phyloP scores from a whole-genome alignment of 2,797 vertebrate species.

The Gymnoscopelus braueri region DNA sequence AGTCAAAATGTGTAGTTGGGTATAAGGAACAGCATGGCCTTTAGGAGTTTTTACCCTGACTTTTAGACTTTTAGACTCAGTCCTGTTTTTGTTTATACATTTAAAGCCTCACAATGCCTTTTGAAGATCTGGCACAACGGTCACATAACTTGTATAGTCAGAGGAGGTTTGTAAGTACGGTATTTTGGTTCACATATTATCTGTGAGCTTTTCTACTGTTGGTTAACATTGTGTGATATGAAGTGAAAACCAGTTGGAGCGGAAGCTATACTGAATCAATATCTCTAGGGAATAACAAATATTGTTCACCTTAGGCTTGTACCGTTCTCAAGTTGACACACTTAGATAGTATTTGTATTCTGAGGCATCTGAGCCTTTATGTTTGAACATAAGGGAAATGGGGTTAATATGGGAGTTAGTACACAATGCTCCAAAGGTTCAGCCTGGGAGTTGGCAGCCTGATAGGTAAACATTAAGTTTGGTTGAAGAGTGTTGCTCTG shows the following conservation, averaged over 20 bases:
- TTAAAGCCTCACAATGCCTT: neutral
- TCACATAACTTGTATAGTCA: neutral
- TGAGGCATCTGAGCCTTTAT: no score
- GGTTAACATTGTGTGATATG: slow-evolving; percentile 2
- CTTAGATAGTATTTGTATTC: no score
- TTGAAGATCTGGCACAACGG: slow-evolving; percentile 5
- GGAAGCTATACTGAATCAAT: slow-evolving; percentile 1
- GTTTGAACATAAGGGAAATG: no score
- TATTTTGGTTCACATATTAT: neutral
- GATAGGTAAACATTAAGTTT: slow-evolving; percentile 17
- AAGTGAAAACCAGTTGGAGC: neutral
- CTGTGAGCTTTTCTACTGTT: neutral
- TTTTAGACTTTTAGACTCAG: no score
- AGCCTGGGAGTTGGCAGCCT: slow-evolving; percentile 20
- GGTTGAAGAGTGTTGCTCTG: slow-evolving; percentile 30
- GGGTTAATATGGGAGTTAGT: slow-evolving; percentile 41
- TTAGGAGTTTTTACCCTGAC: no score
- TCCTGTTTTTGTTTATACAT: neutral
- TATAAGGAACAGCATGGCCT: no score
- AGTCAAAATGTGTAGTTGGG: neutral
- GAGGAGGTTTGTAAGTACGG: neutral
- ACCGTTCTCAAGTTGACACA: no score
- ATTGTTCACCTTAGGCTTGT: no score
- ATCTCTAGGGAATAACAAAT: neutral
- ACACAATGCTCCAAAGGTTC: slow-evolving; percentile 46